Base-by-base conservation (phyloP, 1,140 invertebrate genomes). In the Drosophila hydei region DNA sequence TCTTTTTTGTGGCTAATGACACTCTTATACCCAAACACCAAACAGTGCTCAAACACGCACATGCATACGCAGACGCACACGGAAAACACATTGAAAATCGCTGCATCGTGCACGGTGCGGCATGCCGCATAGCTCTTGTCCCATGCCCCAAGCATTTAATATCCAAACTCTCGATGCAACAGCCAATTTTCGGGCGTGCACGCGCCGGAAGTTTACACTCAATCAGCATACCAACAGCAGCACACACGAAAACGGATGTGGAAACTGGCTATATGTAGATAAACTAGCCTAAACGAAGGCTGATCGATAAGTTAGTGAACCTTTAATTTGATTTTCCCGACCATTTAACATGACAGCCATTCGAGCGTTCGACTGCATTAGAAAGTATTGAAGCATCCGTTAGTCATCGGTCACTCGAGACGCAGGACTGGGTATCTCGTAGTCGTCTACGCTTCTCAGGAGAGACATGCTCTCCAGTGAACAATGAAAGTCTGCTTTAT, bases 121-220 rank as follows among this genome's bases (percentile, higher is more conserved):
- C 16, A 16, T 62, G 47, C 7, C 18, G 7, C 48, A 12, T 45
- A 36, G n/a, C 8, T 19, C 36, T 16, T 19, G 47, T 12, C 6
- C 27, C 30, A 4, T 21, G 40, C 27, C 40, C 18, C 6, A 55
- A 55, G 36, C 23, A 55, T 56, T 63, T 21, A 42, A 33, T 56
- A 58, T 50, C 51, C 42, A 59, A 67, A 54, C 54, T 9, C 40
- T 52, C 47, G 33, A 58, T 67, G 27, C 9, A 45, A 48, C 9
- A 50, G 14, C 51, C 50, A 69, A 69, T 62, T 73, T 69, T 69
- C 19, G 58, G 52, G 38, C 65, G 51, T 60, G 42, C 45, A 56
- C 42, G 65, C 65, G 40, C 51, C 71, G 64, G 71, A 69, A 73
- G 71, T 69, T 73, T 69, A 59, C 62, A 72, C 62, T 72, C 69